Evolutionary conservation across 2,888 invertebrate species (phyloP).

Genomic region (Doris montereyensis): DNA sequence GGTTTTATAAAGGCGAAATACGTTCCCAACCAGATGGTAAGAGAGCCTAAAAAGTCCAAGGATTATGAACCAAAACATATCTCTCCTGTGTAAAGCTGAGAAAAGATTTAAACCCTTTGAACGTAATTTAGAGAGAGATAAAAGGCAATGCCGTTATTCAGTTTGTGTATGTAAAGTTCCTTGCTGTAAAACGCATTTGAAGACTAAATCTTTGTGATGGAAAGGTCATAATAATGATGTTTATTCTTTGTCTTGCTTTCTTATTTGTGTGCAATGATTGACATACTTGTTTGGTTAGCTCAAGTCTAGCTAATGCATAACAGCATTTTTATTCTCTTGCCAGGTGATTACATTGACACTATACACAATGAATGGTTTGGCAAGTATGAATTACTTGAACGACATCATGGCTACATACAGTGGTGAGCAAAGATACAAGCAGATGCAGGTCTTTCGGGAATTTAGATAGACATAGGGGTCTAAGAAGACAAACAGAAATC

Average conservation of each 20-base stretch:
- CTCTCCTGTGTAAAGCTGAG: too few species aligned
- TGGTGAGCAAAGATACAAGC: conserved; percentile 39
- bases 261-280: neutral
- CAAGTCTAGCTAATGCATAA: neutral
- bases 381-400: conserved; percentile 55
- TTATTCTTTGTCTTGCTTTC: neutral
- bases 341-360: conserved; percentile 59
- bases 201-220: neutral
- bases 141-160: too few species aligned
- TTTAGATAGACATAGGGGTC: too few species aligned
- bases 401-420: conserved; percentile 66
- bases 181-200: neutral
- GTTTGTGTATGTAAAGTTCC: too few species aligned
- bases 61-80: too few species aligned
- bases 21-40: conserved; percentile 34
- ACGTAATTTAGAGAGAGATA: too few species aligned
- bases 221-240: neutral
- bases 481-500: too few species aligned
- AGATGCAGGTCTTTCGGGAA: too few species aligned
- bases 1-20: conserved; percentile 32
- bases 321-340: neutral
- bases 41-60: too few species aligned
- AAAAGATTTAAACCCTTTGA: too few species aligned
- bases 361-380: conserved; percentile 60
- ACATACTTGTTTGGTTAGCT: neutral